A percentile compares a stretch with the other conserved stretches of the same genome.
Evolutionary conservation across 1,140 invertebrate genomes (phyloP).

Genomic region (Oryctes rhinoceros): DNA sequence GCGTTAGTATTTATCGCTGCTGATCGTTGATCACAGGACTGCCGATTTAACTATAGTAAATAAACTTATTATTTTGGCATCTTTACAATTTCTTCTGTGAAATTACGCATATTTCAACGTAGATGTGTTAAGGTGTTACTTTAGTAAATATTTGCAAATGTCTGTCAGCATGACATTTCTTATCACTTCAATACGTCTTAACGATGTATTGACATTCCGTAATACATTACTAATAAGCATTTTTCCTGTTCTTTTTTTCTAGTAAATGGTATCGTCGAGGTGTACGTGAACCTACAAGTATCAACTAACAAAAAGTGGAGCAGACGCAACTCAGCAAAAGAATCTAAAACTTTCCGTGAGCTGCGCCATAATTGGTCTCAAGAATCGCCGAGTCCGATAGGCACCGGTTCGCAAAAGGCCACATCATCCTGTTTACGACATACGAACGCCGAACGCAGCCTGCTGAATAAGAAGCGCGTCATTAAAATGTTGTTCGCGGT

Average conservation of each 20-base stretch:
- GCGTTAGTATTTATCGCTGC: too few species aligned
- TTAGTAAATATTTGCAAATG: too few species aligned
- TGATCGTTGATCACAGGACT: too few species aligned
- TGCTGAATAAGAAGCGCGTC: slow-evolving; percentile 63
- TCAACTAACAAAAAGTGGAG: slow-evolving; percentile 51
- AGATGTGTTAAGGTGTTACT: too few species aligned
- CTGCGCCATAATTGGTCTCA: slow-evolving; percentile 55
- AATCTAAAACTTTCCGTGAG: slow-evolving; percentile 46
- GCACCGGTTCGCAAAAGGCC: slow-evolving; percentile 46
- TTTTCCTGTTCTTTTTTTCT: slow-evolving; percentile 40
- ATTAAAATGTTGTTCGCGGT: slow-evolving; percentile 69
- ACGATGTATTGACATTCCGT: too few species aligned
- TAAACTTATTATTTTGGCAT: too few species aligned
- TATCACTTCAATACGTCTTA: too few species aligned
- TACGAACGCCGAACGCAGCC: slow-evolving; percentile 62
- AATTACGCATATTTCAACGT: too few species aligned
- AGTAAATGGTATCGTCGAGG: slow-evolving; percentile 51
- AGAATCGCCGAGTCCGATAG: slow-evolving; percentile 50
- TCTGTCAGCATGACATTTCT: too few species aligned
- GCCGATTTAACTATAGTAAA: too few species aligned
- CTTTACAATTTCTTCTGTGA: too few species aligned
- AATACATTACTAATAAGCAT: too few species aligned
- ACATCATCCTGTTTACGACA: slow-evolving; percentile 49
- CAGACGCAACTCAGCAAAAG: slow-evolving; percentile 27
- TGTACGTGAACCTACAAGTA: slow-evolving; percentile 54